Conservation (phyloP, 2,113 vertebrate genomes). For the Oophaga pumilio region DNA sequence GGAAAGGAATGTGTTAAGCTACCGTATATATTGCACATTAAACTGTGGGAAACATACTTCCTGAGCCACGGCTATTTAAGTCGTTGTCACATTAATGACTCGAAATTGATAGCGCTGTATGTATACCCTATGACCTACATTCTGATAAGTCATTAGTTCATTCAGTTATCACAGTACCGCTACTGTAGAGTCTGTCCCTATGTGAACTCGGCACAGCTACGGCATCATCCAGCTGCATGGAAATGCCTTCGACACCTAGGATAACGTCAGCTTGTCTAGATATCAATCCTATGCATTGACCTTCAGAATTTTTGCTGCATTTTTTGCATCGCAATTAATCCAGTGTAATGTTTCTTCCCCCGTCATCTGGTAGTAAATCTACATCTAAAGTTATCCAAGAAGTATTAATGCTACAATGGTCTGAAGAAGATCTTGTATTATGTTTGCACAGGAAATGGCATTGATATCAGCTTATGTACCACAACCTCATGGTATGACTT, state of each 20-base stretch:
- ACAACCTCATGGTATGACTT: constrained; percentile 27
- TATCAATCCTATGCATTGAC: background rate
- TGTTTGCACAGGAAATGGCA: constrained; percentile 6
- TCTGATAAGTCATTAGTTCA: constrained; percentile 72
- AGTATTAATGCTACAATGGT: background rate
- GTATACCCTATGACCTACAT: constrained; percentile 72
- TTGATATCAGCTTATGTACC: background rate
- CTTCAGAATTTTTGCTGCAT: background rate
- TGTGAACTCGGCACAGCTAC: constrained; percentile 66
- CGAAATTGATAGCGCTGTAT: constrained; percentile 61
- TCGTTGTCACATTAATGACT: constrained; percentile 43
- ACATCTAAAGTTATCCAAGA: background rate
- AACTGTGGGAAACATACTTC: constrained; percentile 61
- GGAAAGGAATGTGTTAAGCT: background rate
- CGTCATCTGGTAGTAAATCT: background rate
- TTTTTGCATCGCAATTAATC: background rate
- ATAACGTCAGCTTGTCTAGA: background rate
- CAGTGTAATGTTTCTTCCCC: background rate
- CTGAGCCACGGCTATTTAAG: constrained; percentile 71
- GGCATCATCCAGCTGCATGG: background rate
- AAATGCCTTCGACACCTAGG: background rate
- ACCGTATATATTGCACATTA: background rate
- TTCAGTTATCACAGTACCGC: constrained; percentile 64
- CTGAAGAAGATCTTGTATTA: background rate
- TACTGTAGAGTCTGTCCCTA: constrained; percentile 66